Evolutionary conservation across 2,888 invertebrate species (phyloP), one percentile per base, ranked within the genome.

Genomic region (Stenodema calcarata): DNA sequence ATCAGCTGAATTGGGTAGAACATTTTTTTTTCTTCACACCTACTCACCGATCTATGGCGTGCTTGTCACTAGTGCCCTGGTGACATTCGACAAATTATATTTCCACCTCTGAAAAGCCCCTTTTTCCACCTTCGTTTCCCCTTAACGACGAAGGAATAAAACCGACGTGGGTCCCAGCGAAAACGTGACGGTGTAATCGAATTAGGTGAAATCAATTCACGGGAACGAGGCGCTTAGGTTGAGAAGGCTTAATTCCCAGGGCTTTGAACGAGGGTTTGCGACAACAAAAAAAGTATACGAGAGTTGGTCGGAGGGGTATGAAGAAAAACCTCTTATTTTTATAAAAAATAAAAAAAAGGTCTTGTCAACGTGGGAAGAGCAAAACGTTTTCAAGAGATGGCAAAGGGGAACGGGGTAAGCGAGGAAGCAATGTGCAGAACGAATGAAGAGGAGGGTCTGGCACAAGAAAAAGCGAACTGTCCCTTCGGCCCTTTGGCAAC

Each of bases 141-240:
- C n/a, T n/a, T n/a, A n/a, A n/a, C n/a, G n/a, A n/a, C n/a, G n/a
- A n/a, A n/a, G n/a, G n/a, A n/a, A n/a, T n/a, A n/a, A n/a, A n/a
- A n/a, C n/a, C n/a, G n/a, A n/a, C n/a, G n/a, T n/a, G n/a, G n/a
- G n/a, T n/a, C n/a, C n/a, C n/a, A n/a, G n/a, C n/a, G n/a, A 35
- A 27, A 62, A 62, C 62, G 62, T 62, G 62, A 62, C 62, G 18
- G 18, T 54, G 73, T 75, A 75, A 75, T 75, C 30, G 75, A 75
- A 75, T 75, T 75, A 35, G 18, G 18, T 75, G 30, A 14, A 75
- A 75, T 75, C 75, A 75, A 75, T 75, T 75, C 42, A 75, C 35
- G 2, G n/a, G 23, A 9, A 75, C 35, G 12, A 35, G 75, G 14
- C 16, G 75, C n/a, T 41, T 70, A 54, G n/a, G 62, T 62, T 23